A percentile compares a stretch with the other conserved stretches of the same genome.
Evolutionary conservation across 2,797 vertebrate species (phyloP).

Genomic region (Hypotaenidia philippensis): DNA sequence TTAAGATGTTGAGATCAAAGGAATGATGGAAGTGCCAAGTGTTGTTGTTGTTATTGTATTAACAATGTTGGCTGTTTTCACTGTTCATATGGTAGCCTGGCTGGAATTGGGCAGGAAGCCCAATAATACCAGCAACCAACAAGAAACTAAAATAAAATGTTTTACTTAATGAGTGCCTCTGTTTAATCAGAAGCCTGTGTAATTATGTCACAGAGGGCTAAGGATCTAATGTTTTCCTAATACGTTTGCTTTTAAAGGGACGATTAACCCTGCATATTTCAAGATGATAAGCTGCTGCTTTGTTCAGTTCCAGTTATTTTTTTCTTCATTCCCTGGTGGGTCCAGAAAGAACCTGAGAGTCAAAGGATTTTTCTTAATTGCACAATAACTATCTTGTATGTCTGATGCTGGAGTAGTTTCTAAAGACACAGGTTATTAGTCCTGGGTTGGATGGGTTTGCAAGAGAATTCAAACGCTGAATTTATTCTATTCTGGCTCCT

Average conservation of each 20-base stretch:
- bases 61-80: conserved; percentile 69
- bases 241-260: conserved; percentile 68
- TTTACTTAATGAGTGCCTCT: conserved; percentile 69
- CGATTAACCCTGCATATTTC: conserved; percentile 65
- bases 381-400: conserved; percentile 35
- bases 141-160: conserved; percentile 71
- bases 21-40: conserved; percentile 62
- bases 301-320: conserved; percentile 50
- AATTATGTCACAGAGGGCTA: conserved; percentile 73
- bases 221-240: conserved; percentile 67
- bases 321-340: conserved; percentile 43
- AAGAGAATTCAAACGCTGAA: conserved; percentile 21
- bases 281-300: conserved; percentile 63
- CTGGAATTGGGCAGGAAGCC: conserved; percentile 73
- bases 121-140: conserved; percentile 60
- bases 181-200: conserved; percentile 72
- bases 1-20: conserved; percentile 51
- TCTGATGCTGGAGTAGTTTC: conserved; percentile 41
- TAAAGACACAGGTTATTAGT: conserved; percentile 52
- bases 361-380: conserved; percentile 61
- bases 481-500: conserved; percentile 44
- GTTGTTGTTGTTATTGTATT: conserved; percentile 61
- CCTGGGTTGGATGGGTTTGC: conserved; percentile 6
- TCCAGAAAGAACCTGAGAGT: conserved; percentile 32
- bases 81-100: conserved; percentile 75